A percentile compares a stretch with the other conserved stretches of the same genome.
phyloP scores from a whole-genome alignment of 2,113 vertebrate species.

The Craseonycteris thonglongyai region DNA sequence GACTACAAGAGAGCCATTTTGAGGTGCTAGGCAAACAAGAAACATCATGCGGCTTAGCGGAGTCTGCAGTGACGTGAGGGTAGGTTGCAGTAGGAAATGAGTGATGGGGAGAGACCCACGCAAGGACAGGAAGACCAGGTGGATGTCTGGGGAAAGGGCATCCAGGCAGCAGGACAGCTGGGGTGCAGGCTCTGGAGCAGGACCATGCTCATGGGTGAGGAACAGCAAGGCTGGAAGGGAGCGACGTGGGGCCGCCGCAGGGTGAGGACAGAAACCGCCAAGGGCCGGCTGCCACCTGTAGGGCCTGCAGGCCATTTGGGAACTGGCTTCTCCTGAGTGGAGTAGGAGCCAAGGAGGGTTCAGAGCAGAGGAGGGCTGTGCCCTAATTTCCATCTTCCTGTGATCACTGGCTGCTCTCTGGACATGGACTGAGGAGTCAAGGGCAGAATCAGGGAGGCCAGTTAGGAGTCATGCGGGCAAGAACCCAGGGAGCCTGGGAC shows the following conservation, averaged over 20 bases:
- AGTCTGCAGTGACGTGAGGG: background rate
- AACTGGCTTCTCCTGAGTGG: background rate
- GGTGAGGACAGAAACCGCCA: background rate
- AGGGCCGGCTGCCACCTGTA: background rate
- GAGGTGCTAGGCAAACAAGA: no score
- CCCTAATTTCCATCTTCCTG: background rate
- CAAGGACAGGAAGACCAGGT: background rate
- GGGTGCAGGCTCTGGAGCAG: no score
- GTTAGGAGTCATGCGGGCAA: background rate
- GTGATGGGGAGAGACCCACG: background rate
- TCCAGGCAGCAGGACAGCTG: background rate
- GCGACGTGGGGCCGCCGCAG: accelerated
- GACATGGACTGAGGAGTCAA: background rate
- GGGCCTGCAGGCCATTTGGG: no score
- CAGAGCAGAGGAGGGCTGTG: background rate
- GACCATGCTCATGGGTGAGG: no score
- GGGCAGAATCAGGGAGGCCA: background rate
- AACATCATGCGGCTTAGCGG: no score
- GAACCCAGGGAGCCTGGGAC: background rate
- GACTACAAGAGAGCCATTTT: background rate
- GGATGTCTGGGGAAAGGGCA: background rate
- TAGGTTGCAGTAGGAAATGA: background rate
- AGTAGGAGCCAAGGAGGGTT: background rate
- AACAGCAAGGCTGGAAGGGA: background rate
- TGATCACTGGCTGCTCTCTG: background rate